Conservation (phyloP, 2,888 invertebrate species). For the Seira musarum region DNA sequence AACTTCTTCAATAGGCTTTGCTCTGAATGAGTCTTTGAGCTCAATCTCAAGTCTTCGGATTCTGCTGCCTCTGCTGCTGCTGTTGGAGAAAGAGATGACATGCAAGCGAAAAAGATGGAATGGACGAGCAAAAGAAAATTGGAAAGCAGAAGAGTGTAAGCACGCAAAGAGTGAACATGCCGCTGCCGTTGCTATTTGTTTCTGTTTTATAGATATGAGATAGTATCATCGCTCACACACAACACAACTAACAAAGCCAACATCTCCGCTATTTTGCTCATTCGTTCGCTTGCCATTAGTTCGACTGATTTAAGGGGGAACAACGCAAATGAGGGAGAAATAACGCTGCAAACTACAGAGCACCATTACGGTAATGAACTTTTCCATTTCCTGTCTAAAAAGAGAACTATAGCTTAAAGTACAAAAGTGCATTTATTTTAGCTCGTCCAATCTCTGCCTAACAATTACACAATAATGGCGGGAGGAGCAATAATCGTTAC, state of each 20-base stretch:
- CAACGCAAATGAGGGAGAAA: not conserved
- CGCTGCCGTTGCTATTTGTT: not conserved
- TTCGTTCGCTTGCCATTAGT: slow-evolving; percentile 7
- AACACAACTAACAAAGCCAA: no score
- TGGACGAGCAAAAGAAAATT: slow-evolving; percentile 24
- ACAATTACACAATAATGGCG: no score
- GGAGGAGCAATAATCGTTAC: no score
- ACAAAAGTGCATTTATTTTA: slow-evolving; percentile 23
- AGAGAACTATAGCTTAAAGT: not conserved
- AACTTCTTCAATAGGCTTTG: no score
- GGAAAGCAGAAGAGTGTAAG: slow-evolving; percentile 45
- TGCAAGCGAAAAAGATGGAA: slow-evolving; percentile 34
- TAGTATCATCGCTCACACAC: slow-evolving; percentile 7
- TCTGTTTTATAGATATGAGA: no score
- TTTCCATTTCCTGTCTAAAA: not conserved
- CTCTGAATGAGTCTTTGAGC: no score
- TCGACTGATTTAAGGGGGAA: slow-evolving; percentile 12
- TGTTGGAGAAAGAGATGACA: not conserved
- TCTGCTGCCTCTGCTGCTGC: no score
- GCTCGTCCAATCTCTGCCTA: slow-evolving; percentile 31
- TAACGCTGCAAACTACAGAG: no score
- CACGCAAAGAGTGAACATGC: slow-evolving; percentile 43
- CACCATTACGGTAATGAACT: no score
- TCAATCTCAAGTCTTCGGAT: no score
- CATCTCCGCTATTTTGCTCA: not conserved